phyloP scores from a whole-genome alignment of 2,888 invertebrate genomes.

The Formica aserva region DNA sequence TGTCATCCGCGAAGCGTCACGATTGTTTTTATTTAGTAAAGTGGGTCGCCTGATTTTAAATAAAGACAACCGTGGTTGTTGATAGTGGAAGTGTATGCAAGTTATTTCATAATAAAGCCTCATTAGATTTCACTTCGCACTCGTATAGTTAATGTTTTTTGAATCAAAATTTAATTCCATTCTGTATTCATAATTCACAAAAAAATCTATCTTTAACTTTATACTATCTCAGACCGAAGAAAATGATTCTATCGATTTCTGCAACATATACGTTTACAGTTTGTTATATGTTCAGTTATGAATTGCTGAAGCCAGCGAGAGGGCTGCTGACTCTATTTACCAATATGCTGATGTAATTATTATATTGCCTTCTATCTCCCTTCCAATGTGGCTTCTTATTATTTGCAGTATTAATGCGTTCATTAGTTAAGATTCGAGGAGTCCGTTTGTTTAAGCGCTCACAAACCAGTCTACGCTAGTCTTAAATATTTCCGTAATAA shows the following conservation, averaged over 20 bases:
- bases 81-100: background rate
- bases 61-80: background rate
- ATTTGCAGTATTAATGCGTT: constrained; percentile 79
- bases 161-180: background rate
- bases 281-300: constrained; percentile 68
- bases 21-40: constrained; percentile 44
- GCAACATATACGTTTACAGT: constrained; percentile 70
- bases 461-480: background rate
- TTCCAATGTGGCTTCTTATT: constrained; percentile 75
- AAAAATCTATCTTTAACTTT: background rate
- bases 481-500: background rate
- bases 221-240: background rate
- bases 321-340: constrained; percentile 84
- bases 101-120: background rate
- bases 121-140: background rate
- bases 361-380: constrained; percentile 81
- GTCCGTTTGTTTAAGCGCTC: background rate
- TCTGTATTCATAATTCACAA: background rate
- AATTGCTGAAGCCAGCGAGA: constrained; percentile 65
- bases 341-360: constrained; percentile 86
- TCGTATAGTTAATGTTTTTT: background rate
- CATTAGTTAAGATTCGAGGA: constrained; percentile 65
- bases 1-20: constrained; percentile 24
- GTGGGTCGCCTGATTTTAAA: background rate
- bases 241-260: constrained; percentile 4